Evolutionary conservation across 2,888 invertebrate species (phyloP).

Genomic region (Drosophila leonis): DNA sequence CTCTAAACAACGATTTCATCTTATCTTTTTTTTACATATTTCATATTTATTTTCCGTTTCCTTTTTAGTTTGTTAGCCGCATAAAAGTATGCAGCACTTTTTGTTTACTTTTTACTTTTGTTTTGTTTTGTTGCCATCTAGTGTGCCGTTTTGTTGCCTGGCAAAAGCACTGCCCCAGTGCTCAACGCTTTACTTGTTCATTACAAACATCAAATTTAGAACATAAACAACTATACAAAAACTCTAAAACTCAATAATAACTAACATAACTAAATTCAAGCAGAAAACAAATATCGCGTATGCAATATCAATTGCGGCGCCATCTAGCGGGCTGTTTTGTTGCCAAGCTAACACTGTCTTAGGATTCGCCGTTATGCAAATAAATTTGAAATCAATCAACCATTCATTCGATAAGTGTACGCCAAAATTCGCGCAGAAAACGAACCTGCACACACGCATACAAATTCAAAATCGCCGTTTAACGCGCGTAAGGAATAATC

Average conservation of each 20-base stretch:
- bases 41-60: neutral
- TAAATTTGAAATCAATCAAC: neutral
- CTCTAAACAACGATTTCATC: neutral
- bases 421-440: slow-evolving; percentile 7
- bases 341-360: neutral
- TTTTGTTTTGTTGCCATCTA: too few relatives aligned
- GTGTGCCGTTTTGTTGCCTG: neutral
- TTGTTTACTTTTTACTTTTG: too few relatives aligned
- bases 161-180: neutral
- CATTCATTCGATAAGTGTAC: neutral
- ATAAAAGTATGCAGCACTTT: slow-evolving; percentile 18
- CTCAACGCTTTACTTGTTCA: neutral
- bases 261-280: slow-evolving; percentile 5
- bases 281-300: slow-evolving; percentile 1
- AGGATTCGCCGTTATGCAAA: slow-evolving; percentile 15
- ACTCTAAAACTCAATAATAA: neutral
- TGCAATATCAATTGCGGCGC: slow-evolving; percentile 12
- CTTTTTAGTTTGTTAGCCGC: neutral
- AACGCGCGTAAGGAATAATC: slow-evolving; percentile 36
- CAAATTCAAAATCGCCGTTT: slow-evolving; percentile 7
- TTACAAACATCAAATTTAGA: slow-evolving; percentile 1
- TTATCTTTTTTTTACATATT: neutral
- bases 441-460: neutral
- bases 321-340: slow-evolving; percentile 33
- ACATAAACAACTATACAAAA: neutral